Base-by-base conservation (phyloP, 1,140 invertebrate genomes). In the Contarinia nasturtii region DNA sequence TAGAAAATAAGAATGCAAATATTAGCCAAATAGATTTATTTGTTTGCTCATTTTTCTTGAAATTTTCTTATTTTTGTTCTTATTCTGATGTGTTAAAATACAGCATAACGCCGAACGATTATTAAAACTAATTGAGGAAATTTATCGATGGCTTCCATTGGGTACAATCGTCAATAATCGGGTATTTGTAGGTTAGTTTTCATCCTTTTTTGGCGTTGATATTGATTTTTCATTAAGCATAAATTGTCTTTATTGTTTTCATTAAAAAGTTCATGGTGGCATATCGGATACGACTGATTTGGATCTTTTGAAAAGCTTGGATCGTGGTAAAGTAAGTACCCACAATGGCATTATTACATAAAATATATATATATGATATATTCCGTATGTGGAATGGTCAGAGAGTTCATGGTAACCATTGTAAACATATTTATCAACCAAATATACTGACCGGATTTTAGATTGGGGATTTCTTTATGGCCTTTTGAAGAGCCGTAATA, bases 191-290 rank as follows among this genome's bases (percentile, higher is more conserved):
- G n/a, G n/a, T n/a, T n/a, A n/a, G n/a, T n/a, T n/a, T n/a, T n/a
- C n/a, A n/a, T n/a, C n/a, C n/a, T n/a, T n/a, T n/a, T n/a, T n/a
- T n/a, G n/a, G n/a, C n/a, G n/a, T n/a, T n/a, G n/a, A n/a, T n/a
- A n/a, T n/a, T n/a, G n/a, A n/a, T n/a, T n/a, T n/a, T n/a, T n/a
- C n/a, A n/a, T n/a, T n/a, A n/a, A n/a, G n/a, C n/a, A n/a, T n/a
- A n/a, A n/a, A n/a, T n/a, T n/a, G n/a, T n/a, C n/a, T n/a, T n/a
- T n/a, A n/a, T n/a, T n/a, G n/a, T n/a, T n/a, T n/a, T n/a, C n/a
- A n/a, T n/a, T n/a, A n/a, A n/a, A n/a, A n/a, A n/a, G 84, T 87
- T 1, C 89, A 94, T 57, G 89, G 89, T 8, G 89, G 89, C 11
- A 83, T 94, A 44, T 82, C 87, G 0, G 79, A 88, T 56, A 75